These are phyloP conservation scores for Chlamydotis undulata DNA, from an alignment of 2,113 vertebrate species.

Conservation along the genomic window DNA sequence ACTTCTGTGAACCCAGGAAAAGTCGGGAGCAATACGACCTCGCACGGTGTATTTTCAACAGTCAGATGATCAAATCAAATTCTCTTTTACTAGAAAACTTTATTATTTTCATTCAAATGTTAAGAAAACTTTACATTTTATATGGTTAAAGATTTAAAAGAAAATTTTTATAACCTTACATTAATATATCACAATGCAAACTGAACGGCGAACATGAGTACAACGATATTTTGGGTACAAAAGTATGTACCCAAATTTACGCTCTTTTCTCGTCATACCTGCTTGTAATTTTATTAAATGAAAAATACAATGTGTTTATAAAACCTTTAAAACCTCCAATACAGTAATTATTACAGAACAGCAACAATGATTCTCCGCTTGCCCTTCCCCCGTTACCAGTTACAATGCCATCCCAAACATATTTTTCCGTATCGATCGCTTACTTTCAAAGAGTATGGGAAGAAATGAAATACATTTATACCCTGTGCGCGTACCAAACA, in stretches of 20 bases:
- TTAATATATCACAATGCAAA: slow-evolving; percentile 6
- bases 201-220: neutral
- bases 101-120: slow-evolving; percentile 36
- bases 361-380: neutral
- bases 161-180: neutral
- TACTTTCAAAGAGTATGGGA: neutral
- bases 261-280: neutral
- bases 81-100: slow-evolving; percentile 59
- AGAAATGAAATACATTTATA: neutral
- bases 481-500: rapidly evolving
- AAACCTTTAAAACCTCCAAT: slow-evolving; percentile 4
- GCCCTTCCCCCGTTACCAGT: neutral
- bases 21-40: rapidly evolving
- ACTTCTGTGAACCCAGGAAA: neutral
- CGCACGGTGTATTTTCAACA: neutral
- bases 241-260: neutral
- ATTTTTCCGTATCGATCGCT: neutral
- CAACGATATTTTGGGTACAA: neutral
- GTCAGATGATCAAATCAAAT: neutral
- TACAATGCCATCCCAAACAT: neutral
- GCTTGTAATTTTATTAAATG: slow-evolving; percentile 28
- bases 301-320: slow-evolving; percentile 13
- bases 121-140: slow-evolving; percentile 50
- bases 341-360: slow-evolving; percentile 26
- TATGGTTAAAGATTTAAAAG: neutral